Base-by-base conservation (phyloP, 2,888 invertebrate genomes). In the Xanthorhoe spadicearia region DNA sequence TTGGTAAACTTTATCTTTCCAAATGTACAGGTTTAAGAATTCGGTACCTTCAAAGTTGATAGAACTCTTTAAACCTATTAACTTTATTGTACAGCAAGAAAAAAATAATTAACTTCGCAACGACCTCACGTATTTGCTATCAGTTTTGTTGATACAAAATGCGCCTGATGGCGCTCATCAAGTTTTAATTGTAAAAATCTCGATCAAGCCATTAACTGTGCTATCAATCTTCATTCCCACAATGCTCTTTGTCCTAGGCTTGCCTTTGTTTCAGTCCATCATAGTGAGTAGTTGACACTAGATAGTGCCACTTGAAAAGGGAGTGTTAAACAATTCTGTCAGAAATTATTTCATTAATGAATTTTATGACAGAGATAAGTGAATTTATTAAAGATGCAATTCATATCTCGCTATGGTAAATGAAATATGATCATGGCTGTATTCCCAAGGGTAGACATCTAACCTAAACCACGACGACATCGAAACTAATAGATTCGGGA, bases 121-220 rank as follows among this genome's bases (percentile, higher is more conserved):
- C 8, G 38, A 13, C 38, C 38, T 38, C 38, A 38, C 46, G 13
- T 48, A 15, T 17, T 48, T 48, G 17, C 46, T 15, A 46, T 46
- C 15, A 3, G 4, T 46, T 46, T 15, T 15, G 46, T 15, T n/a
- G n/a, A n/a, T n/a, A n/a, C n/a, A n/a, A n/a, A n/a, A n/a, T n/a
- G n/a, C n/a, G n/a, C n/a, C n/a, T n/a, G n/a, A 46, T 46, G 46
- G 46, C 17, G 35, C 50, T 38, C 10, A 48, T 17, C 5, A 5
- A 28, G 15, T 57, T 48, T 57, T 58, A 35, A 49, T 49, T 58
- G 58, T 18, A 7, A 15, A 57, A 43, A 50, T 58, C 28, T 50
- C 49, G 49, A 50, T 57, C 46, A 10, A 35, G 10, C 49, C 58
- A 58, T 58, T 58, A 49, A 32, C 35, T 17, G 17, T 48, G 15